A percentile compares a stretch with the other conserved stretches of the same genome.
phyloP scores from a whole-genome alignment of 2,797 vertebrate species.

The Spinibarbus caldwelli region DNA sequence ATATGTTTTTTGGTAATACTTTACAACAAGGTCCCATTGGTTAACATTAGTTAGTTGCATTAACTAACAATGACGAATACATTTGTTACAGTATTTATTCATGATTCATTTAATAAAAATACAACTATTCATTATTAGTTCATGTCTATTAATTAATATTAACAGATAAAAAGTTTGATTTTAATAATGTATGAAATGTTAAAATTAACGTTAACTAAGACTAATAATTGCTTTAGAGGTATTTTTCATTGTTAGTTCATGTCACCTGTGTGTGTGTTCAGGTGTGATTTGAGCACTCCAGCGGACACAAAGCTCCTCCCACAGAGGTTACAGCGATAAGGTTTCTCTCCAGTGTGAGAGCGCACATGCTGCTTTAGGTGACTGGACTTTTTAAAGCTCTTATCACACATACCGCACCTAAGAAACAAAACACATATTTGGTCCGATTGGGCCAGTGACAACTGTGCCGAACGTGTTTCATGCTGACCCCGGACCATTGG shows the following conservation, averaged over 20 bases:
- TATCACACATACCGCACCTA: constrained; percentile 91
- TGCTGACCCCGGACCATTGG: too few species aligned
- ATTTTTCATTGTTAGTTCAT: neutral
- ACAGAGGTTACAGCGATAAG: constrained; percentile 91
- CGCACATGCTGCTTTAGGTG: constrained; percentile 97
- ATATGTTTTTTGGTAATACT: neutral
- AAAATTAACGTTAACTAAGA: neutral
- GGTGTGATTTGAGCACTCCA: constrained; percentile 95
- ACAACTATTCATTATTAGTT: too few species aligned
- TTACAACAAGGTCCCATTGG: neutral
- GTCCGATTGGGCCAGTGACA: too few species aligned
- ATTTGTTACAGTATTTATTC: neutral
- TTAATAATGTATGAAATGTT: neutral
- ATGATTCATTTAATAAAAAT: neutral
- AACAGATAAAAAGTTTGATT: neutral
- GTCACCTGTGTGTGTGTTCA: constrained; percentile 96
- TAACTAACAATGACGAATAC: neutral
- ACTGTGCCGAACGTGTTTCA: too few species aligned
- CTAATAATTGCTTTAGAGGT: neutral
- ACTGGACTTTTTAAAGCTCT: constrained; percentile 98
- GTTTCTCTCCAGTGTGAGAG: constrained; percentile 97
- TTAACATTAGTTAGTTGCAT: neutral
- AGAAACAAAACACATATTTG: neutral
- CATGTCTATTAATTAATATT: neutral
- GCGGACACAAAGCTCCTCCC: constrained; percentile 95